Percentiles rank a stretch among this genome's conserved stretches.
phyloP scores from a whole-genome alignment of 2,888 invertebrate genomes.

The Metalampra italica region DNA sequence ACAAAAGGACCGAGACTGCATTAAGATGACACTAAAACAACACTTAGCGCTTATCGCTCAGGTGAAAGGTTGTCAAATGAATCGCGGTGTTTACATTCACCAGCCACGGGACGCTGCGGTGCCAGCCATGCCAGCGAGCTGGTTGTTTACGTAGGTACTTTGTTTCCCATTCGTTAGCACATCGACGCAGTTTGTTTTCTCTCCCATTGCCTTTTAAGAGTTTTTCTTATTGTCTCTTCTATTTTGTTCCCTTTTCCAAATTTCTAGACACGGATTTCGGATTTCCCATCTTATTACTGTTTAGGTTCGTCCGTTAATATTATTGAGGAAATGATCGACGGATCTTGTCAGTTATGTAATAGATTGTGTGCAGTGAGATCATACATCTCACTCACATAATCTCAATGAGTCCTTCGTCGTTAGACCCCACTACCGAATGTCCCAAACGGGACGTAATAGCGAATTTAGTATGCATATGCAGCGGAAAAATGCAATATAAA shows the following conservation, averaged over 20 bases:
- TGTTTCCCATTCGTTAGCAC: slow-evolving; percentile 29
- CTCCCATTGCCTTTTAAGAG: not conserved
- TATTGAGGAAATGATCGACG: not conserved
- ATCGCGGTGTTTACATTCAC: slow-evolving; percentile 50
- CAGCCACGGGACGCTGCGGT: slow-evolving; percentile 29
- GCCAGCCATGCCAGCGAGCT: slow-evolving; percentile 27
- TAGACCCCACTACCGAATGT: too few relatives aligned
- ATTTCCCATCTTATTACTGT: not conserved
- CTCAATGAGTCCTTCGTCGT: too few relatives aligned
- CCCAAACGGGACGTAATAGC: too few relatives aligned
- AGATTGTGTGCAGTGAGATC: too few relatives aligned
- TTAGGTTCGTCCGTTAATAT: not conserved
- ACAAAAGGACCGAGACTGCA: slow-evolving; percentile 29
- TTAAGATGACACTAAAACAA: slow-evolving; percentile 42
- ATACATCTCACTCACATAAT: too few relatives aligned
- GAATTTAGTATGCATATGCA: too few relatives aligned
- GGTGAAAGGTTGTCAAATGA: slow-evolving; percentile 65
- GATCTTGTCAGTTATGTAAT: not conserved
- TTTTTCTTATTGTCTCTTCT: not conserved
- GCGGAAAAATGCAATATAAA: too few relatives aligned
- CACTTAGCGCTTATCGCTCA: slow-evolving; percentile 55
- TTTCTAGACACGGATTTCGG: not conserved
- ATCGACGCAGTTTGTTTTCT: not conserved
- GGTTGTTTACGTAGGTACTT: slow-evolving; percentile 24
- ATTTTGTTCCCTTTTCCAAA: not conserved